A percentile compares a stretch with the other conserved stretches of the same genome.
Evolutionary conservation across 2,113 vertebrate species (phyloP).

Genomic region (Clarias batrachus): DNA sequence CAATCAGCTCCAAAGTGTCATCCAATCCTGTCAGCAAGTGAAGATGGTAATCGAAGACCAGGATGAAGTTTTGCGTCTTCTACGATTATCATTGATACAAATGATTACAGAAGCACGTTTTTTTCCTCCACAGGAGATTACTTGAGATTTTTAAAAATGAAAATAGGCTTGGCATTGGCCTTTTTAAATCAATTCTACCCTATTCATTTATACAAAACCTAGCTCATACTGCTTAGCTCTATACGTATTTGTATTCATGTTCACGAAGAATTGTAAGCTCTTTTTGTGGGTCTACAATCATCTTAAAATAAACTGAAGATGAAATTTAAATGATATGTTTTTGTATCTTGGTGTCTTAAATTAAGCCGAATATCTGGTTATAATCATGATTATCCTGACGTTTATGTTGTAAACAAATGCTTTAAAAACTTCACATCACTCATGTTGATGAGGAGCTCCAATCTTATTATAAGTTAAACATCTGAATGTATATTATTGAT

Average conservation of each 20-base stretch:
- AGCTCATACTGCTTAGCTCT: neutral
- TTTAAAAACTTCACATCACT: neutral
- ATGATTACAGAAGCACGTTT: neutral
- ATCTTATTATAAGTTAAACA: neutral
- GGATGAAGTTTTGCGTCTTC: neutral
- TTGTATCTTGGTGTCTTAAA: neutral
- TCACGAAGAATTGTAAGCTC: neutral
- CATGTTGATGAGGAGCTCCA: neutral
- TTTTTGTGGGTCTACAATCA: neutral
- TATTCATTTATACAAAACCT: neutral
- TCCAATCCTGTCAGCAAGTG: neutral
- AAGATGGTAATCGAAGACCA: neutral
- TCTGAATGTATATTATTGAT: neutral
- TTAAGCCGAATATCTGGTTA: neutral
- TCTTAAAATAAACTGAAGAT: neutral
- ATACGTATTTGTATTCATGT: neutral
- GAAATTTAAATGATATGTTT: neutral
- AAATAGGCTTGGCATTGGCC: neutral
- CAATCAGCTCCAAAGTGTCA: neutral
- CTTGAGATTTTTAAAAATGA: neutral
- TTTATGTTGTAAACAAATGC: neutral
- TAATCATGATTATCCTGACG: neutral
- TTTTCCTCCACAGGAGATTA: neutral
- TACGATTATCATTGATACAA: neutral
- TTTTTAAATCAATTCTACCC: neutral